These are phyloP conservation scores for Euura lappo DNA, from an alignment of 1,140 invertebrate species.

Conservation along the genomic window DNA sequence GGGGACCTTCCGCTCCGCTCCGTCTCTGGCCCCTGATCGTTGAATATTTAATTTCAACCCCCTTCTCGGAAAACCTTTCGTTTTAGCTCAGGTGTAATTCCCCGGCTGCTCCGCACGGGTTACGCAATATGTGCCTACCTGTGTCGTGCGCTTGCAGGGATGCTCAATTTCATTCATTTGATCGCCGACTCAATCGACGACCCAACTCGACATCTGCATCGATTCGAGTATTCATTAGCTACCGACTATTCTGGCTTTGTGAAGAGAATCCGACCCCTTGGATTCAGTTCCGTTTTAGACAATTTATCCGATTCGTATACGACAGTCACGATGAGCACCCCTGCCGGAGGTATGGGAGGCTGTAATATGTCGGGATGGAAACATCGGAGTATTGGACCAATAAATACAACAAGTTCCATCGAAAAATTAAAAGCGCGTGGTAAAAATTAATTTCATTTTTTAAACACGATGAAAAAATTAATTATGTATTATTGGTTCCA, in stretches of 20 bases:
- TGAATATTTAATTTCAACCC: slow-evolving; percentile 57
- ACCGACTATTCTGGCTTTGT: too few relatives aligned
- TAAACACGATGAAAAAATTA: background rate
- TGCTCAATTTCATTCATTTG: too few relatives aligned
- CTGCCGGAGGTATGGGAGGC: background rate
- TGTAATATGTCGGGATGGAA: background rate
- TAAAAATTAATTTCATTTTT: slow-evolving; percentile 8
- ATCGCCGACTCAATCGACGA: too few relatives aligned
- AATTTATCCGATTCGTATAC: too few relatives aligned
- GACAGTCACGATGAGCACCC: background rate
- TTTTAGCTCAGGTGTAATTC: slow-evolving; percentile 50
- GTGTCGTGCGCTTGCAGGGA: too few relatives aligned
- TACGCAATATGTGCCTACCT: too few relatives aligned
- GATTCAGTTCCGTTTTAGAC: too few relatives aligned
- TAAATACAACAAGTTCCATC: background rate
- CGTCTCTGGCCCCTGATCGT: slow-evolving; percentile 38
- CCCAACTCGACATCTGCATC: too few relatives aligned
- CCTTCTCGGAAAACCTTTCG: slow-evolving; percentile 34
- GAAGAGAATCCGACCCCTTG: too few relatives aligned
- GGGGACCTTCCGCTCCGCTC: background rate
- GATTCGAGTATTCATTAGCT: too few relatives aligned
- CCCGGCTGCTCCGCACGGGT: too few relatives aligned
- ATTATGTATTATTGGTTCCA: slow-evolving; percentile 5
- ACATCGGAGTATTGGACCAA: background rate
- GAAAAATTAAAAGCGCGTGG: background rate